Base-by-base conservation (phyloP, 2,888 invertebrate genomes). In the Actias luna region DNA sequence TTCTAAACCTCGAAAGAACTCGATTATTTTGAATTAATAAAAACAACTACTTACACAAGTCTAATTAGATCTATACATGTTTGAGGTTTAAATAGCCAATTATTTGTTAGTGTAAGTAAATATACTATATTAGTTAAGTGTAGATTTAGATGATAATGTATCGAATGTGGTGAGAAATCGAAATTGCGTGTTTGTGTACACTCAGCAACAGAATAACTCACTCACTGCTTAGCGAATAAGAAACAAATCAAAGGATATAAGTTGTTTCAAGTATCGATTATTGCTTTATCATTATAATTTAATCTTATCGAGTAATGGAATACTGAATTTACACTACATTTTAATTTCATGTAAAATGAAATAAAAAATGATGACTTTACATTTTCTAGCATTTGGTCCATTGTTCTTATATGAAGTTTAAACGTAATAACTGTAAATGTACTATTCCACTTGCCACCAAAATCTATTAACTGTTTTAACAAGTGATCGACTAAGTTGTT, bases 61-160 rank as follows among this genome's bases (percentile, higher is more conserved):
- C 71, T 82, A 39, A 16, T 80, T 82, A 78, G 79, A 77, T 81
- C 76, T 79, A 76, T 74, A 71, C 70, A 68, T 67, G 68, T 77
- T 79, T 78, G 82, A 83, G 80, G 84, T 82, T 68, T 79, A 78
- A 82, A 78, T 86, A 87, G 90, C 89, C 90, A 90, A 90, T 86
- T 55, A 55, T 29, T n/a, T 88, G 72, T 80, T 88, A 89, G 83
- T 78, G 29, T 90, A 89, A 89, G 89, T 83, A 85, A 83, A 74
- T 82, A 82, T 87, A n/a, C n/a, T n/a, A 87, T 88, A 85, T 84
- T 84, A 84, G 77, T 65, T 90, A 89, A 88, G 88, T 77, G 84
- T 88, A 88, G 85, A 73, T 72, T 79, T 88, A 88, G 84, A 75
- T 78, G 76, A 29, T 83, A 84, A 78, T 74, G 77, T 12, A 50